Conservation (phyloP, 37 sponge, comb jelly and placozoan genomes). For the Haliclona indistincta region DNA sequence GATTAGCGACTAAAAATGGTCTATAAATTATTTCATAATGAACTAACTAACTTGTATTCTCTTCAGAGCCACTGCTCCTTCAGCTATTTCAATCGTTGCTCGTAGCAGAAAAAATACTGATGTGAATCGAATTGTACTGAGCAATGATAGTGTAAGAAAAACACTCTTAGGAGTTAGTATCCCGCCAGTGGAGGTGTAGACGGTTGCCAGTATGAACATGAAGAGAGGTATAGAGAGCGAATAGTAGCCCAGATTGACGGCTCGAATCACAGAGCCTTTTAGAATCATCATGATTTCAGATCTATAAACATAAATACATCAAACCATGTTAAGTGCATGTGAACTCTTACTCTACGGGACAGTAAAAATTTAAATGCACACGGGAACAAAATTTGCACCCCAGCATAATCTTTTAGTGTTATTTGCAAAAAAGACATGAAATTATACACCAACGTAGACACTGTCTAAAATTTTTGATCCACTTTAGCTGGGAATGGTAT, state of each 20-base stretch:
- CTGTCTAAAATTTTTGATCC: too few relatives aligned
- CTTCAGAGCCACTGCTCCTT: constrained; percentile 50
- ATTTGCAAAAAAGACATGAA: too few relatives aligned
- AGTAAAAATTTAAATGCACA: too few relatives aligned
- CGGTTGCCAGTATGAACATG: constrained; percentile 49
- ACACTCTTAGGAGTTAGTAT: constrained; percentile 48
- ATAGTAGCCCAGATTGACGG: constrained; percentile 39
- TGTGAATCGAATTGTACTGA: constrained; percentile 29
- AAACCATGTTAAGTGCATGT: too few relatives aligned
- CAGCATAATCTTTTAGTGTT: too few relatives aligned
- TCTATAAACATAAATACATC: too few relatives aligned
- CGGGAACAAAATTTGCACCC: too few relatives aligned
- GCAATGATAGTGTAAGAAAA: constrained; percentile 48
- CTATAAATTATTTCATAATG: too few relatives aligned
- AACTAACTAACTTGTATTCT: constrained; percentile 58
- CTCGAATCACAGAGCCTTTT: constrained; percentile 32
- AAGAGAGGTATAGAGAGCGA: constrained; percentile 27
- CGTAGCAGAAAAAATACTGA: constrained; percentile 32
- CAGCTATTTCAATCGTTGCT: constrained; percentile 39
- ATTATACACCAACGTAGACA: too few relatives aligned
- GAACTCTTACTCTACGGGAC: too few relatives aligned
- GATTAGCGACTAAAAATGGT: too few relatives aligned
- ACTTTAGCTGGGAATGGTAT: too few relatives aligned
- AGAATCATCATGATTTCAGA: constrained; percentile 30
- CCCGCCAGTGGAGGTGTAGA: constrained; percentile 31